These are phyloP conservation scores for Muntiacus reevesi DNA, from an alignment of 2,113 vertebrate species.

Conservation along the genomic window DNA sequence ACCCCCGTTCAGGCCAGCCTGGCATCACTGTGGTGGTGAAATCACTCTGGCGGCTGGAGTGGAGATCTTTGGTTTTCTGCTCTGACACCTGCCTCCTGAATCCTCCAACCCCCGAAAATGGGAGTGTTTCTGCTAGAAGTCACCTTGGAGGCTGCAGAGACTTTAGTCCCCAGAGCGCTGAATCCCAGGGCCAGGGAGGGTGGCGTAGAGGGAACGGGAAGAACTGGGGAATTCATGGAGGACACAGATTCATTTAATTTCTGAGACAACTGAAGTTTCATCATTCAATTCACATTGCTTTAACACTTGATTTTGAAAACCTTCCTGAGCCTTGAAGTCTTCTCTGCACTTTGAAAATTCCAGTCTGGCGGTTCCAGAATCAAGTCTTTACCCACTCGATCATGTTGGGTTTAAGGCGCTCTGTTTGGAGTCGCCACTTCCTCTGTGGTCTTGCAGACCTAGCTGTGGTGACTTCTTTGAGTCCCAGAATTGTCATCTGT, in stretches of 20 bases:
- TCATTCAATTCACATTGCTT: background rate
- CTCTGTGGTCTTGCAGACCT: background rate
- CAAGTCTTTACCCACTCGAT: background rate
- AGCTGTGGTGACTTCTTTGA: background rate
- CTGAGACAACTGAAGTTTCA: background rate
- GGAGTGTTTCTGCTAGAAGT: background rate
- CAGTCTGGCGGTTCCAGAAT: background rate
- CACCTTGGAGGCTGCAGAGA: background rate
- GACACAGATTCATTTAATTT: background rate
- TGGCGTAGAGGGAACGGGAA: fast-evolving
- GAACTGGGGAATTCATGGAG: background rate
- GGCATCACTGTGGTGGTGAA: background rate
- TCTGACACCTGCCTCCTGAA: background rate
- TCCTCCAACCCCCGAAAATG: background rate
- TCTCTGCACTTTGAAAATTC: background rate
- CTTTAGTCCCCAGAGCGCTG: background rate
- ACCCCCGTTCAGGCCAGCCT: background rate
- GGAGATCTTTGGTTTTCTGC: background rate
- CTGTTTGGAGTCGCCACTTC: background rate
- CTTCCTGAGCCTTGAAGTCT: background rate
- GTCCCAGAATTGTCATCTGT: background rate
- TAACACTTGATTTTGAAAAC: background rate
- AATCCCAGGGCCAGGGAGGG: background rate
- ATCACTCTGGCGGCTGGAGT: background rate
- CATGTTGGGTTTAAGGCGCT: background rate